Percentiles rank a stretch among this genome's conserved stretches.
Conservation (phyloP, 2,797 vertebrate species). For the Erethizon dorsatum region DNA sequence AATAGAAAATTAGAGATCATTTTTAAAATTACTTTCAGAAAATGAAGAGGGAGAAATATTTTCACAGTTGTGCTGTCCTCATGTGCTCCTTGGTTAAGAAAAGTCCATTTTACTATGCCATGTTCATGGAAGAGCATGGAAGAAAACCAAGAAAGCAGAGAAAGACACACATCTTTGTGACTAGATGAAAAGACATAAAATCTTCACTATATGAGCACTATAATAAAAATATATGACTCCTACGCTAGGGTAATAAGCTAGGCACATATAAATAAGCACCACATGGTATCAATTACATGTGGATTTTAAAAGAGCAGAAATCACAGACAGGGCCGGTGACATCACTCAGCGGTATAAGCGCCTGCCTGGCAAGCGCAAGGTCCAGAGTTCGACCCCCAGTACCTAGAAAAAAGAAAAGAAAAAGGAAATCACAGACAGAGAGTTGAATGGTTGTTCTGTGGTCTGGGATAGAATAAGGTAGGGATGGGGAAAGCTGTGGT, state of each 20-base stretch:
- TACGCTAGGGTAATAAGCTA: background rate
- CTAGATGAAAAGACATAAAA: background rate
- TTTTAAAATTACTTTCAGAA: background rate
- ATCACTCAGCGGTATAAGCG: too few species aligned
- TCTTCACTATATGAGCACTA: background rate
- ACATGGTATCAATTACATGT: background rate
- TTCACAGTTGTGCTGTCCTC: background rate
- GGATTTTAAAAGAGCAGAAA: background rate
- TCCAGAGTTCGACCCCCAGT: too few species aligned
- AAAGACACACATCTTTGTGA: background rate
- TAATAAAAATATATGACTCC: background rate
- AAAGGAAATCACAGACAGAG: background rate
- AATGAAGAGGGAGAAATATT: background rate
- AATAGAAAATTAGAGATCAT: background rate
- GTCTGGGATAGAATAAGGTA: background rate
- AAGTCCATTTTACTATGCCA: background rate
- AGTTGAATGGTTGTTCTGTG: background rate
- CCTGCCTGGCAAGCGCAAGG: too few species aligned
- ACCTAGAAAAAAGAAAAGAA: too few species aligned
- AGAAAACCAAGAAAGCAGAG: background rate
- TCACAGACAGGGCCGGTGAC: background rate
- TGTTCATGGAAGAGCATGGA: background rate
- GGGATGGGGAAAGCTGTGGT: background rate
- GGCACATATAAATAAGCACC: background rate
- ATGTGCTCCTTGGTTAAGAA: background rate